Evolutionary conservation across 2,113 vertebrate species (phyloP).

Genomic region (Nothocercus nigrocapillus): DNA sequence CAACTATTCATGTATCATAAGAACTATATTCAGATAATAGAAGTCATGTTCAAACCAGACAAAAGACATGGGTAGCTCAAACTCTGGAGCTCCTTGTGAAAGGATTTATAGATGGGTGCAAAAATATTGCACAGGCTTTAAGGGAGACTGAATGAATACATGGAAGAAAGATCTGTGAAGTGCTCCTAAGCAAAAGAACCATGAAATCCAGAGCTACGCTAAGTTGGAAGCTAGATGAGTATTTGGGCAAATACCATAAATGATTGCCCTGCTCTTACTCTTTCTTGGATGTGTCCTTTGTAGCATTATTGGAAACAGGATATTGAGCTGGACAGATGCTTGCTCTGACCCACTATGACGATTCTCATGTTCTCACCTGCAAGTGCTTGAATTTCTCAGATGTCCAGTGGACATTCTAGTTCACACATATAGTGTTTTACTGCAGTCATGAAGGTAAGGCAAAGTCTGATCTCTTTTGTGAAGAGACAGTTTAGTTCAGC

Average conservation of each 20-base stretch:
- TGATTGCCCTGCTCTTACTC: neutral
- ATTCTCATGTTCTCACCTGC: neutral
- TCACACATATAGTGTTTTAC: neutral
- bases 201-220: neutral
- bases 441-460: neutral
- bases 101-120: neutral
- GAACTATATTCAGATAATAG: neutral
- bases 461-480: neutral
- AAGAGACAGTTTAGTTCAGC: neutral
- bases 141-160: neutral
- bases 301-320: neutral
- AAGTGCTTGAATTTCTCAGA: neutral
- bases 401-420: neutral
- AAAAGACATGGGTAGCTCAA: neutral
- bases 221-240: neutral
- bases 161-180: neutral
- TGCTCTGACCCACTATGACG: neutral
- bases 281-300: neutral
- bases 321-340: neutral
- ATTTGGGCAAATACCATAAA: neutral
- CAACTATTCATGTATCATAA: neutral
- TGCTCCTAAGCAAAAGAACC: neutral
- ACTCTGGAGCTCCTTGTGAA: neutral
- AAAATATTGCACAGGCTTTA: neutral
- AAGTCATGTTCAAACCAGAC: neutral